Base-by-base conservation (phyloP, 2,888 invertebrate species). In the Arge pagana region DNA sequence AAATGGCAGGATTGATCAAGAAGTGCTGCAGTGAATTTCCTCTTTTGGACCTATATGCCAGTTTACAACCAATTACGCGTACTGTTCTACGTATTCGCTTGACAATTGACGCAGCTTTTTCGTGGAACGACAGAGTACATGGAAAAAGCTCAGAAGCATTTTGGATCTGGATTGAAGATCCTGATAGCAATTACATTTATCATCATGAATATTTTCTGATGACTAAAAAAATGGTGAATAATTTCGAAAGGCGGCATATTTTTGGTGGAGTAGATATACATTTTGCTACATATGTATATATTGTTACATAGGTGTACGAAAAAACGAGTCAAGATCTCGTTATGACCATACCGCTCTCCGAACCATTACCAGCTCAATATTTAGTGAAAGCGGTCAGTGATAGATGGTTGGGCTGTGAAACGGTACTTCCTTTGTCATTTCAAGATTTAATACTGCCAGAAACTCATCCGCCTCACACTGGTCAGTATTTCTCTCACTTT, bases 161-260 rank as follows among this genome's bases (percentile, higher is more conserved):
- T 77, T 98, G 96, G 92, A 85, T 99, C 54, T 97, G 98, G 95
- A 90, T 99, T 23, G 97, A 98, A 76, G 97, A 99, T 78, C 91
- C 96, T 0, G 92, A 93, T 31, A 90, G 86, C 43, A 94, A 97
- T 72, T 87, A 87, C 61, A 96, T 99, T 76, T 96, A 98, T 76
- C 98, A 99, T 76, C 90, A 92, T 49, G 99, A 99, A 74, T 89
- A 91, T 67, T 92, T 97, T 74, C 84, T 89, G 15, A 79, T 96
- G 23, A 87, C 88, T 28, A 89, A 86, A 71, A 89, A 88, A 78
- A 89, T 89, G 82, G 90, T 88, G 65, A 48, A 59, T 56, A 19
- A 19, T 37, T n/a, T n/a, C n/a, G n/a, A n/a, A n/a, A n/a, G n/a
- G n/a, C n/a, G n/a, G n/a, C n/a, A n/a, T n/a, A n/a, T n/a, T n/a